A percentile compares a stretch with the other conserved stretches of the same genome.
These are phyloP conservation scores for Astur gentilis DNA, from an alignment of 2,113 vertebrate species.

Conservation along the genomic window DNA sequence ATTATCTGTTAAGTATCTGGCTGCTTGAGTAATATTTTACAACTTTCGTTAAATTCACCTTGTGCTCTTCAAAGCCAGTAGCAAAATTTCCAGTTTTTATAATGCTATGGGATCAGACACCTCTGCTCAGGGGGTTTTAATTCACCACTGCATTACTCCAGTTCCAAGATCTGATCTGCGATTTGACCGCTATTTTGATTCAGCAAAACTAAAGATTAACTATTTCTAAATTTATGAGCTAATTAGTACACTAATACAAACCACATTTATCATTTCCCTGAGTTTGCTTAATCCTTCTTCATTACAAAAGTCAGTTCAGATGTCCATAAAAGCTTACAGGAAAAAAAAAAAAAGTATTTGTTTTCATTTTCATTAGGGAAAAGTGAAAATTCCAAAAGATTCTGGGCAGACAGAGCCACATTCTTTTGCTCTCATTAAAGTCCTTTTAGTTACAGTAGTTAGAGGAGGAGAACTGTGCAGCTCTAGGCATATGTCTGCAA, in stretches of 20 bases:
- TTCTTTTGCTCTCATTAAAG: slow-evolving; percentile 33
- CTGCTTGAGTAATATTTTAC: slow-evolving; percentile 25
- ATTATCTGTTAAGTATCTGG: slow-evolving; percentile 7
- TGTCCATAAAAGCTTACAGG: neutral
- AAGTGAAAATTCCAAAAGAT: slow-evolving; percentile 38
- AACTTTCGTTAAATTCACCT: neutral
- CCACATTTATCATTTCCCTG: slow-evolving; percentile 49
- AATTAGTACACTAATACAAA: slow-evolving; percentile 37
- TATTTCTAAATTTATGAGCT: slow-evolving; percentile 26
- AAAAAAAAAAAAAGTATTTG: neutral
- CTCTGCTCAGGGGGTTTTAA: slow-evolving; percentile 5
- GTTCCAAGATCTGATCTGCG: neutral
- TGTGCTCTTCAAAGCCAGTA: slow-evolving; percentile 15
- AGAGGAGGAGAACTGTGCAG: slow-evolving; percentile 18
- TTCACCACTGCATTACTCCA: neutral
- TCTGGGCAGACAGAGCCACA: slow-evolving; percentile 3
- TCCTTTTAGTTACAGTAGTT: slow-evolving; percentile 46
- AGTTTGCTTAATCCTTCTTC: slow-evolving; percentile 24
- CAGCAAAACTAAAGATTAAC: neutral
- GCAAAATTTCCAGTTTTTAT: slow-evolving; percentile 10
- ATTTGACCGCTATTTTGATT: neutral
- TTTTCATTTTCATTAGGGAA: slow-evolving; percentile 29
- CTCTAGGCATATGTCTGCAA: slow-evolving; percentile 36
- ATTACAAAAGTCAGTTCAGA: slow-evolving; percentile 33
- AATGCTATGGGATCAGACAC: slow-evolving; percentile 4